These are phyloP conservation scores for Siniperca chuatsi DNA, from an alignment of 2,113 vertebrate genomes.

Conservation along the genomic window DNA sequence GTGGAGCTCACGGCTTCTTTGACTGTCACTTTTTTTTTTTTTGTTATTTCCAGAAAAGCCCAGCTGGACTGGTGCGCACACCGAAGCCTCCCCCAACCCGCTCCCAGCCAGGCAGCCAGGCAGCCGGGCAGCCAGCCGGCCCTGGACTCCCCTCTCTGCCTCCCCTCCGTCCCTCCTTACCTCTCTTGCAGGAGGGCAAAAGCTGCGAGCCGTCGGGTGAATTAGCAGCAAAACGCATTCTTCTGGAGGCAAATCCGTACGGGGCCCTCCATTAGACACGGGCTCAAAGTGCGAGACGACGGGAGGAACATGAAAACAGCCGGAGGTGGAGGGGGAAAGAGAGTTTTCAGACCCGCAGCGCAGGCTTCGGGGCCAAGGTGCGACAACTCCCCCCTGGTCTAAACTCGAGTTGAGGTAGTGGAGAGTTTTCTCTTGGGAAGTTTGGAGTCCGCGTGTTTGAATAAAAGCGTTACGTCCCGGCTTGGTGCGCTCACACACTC, in stretches of 20 bases:
- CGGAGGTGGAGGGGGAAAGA: constrained; percentile 23
- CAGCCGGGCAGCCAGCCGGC: neutral
- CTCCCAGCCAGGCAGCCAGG: neutral
- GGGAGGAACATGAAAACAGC: constrained; percentile 52
- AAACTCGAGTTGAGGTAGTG: neutral
- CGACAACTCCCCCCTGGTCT: constrained; percentile 45
- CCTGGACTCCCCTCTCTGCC: constrained; percentile 27
- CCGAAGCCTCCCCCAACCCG: constrained; percentile 1
- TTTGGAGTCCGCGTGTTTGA: constrained; percentile 41
- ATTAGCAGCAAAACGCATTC: constrained; percentile 80
- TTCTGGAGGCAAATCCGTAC: constrained; percentile 82
- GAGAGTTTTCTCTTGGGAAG: constrained; percentile 26
- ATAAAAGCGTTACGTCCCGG: constrained; percentile 23
- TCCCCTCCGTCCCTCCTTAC: constrained; percentile 74
- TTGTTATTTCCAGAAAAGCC: constrained; percentile 13
- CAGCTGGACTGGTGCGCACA: constrained; percentile 13
- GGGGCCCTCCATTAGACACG: constrained; percentile 86
- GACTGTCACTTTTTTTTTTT: constrained; percentile 17
- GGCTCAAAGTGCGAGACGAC: constrained; percentile 69
- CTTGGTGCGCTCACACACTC: neutral
- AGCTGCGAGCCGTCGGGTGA: constrained; percentile 68
- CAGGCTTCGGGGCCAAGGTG: constrained; percentile 61
- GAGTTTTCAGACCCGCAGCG: constrained; percentile 46
- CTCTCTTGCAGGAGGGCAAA: constrained; percentile 80
- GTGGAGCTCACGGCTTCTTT: neutral